Conservation (phyloP, 2,888 invertebrate species). For the Eulithis prunata region DNA sequence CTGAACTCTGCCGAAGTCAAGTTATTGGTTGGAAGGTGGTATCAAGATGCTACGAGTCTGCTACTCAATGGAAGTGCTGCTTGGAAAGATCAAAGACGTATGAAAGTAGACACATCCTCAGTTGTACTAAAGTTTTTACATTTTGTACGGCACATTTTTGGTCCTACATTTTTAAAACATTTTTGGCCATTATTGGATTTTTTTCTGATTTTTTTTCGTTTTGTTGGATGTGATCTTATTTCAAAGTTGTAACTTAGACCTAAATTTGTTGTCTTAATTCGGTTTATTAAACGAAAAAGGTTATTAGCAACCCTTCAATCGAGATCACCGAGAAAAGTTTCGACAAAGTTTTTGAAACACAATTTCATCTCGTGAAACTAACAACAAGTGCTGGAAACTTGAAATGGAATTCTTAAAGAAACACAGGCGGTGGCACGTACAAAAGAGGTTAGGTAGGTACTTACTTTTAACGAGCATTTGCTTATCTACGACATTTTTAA, state of each 20-base stretch:
- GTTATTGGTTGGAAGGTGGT: slow-evolving; percentile 19
- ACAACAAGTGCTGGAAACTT: slow-evolving; percentile 25
- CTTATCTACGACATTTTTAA: no score
- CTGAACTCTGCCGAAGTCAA: slow-evolving; percentile 9
- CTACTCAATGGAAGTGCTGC: slow-evolving; percentile 25
- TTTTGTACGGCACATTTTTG: not conserved
- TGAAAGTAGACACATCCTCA: slow-evolving; percentile 9
- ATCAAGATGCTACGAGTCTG: slow-evolving; percentile 17
- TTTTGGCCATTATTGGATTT: not conserved
- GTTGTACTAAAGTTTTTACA: slow-evolving; percentile 14
- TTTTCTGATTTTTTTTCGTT: no score
- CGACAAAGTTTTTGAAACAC: slow-evolving; percentile 21
- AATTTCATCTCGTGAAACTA: slow-evolving; percentile 24
- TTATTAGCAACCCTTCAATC: slow-evolving; percentile 5
- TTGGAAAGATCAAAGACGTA: slow-evolving; percentile 22
- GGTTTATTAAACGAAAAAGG: no score
- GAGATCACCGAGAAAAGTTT: slow-evolving; percentile 21
- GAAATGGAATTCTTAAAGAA: slow-evolving; percentile 28
- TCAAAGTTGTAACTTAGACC: not conserved
- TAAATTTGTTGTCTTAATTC: no score
- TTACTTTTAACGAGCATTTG: no score
- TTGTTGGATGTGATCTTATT: not conserved
- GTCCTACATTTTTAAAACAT: slow-evolving; percentile 1
- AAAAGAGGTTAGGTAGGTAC: not conserved
- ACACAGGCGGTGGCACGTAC: not conserved